Conservation (phyloP, 2,888 invertebrate genomes). For the Alcis repandata region DNA sequence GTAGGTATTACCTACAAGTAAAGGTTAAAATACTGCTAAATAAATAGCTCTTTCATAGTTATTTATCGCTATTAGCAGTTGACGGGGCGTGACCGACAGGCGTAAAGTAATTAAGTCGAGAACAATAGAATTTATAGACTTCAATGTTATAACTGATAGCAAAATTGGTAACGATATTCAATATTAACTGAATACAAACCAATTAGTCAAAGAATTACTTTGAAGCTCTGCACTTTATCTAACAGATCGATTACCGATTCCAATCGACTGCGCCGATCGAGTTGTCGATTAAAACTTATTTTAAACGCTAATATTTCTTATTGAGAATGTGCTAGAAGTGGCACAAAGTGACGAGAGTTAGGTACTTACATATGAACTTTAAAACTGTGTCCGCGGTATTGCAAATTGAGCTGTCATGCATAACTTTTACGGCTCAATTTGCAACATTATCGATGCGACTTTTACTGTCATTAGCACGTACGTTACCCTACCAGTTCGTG, state of each 20-base stretch:
- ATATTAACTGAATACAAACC: conserved; percentile 50
- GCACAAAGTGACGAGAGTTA: conserved; percentile 3
- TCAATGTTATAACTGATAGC: conserved; percentile 36
- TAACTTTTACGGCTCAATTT: too few relatives aligned
- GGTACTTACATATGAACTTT: background rate
- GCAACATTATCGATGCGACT: too few relatives aligned
- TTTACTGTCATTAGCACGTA: too few relatives aligned
- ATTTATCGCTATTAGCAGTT: conserved; percentile 35
- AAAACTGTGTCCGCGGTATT: too few relatives aligned
- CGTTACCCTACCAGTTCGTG: too few relatives aligned
- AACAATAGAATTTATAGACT: conserved; percentile 18
- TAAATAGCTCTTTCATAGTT: conserved; percentile 25
- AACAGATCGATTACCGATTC: conserved; percentile 47
- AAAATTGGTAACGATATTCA: conserved; percentile 49
- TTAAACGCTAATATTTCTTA: conserved; percentile 22
- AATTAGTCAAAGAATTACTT: conserved; percentile 58
- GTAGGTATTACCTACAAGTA: background rate
- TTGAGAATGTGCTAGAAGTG: conserved; percentile 35
- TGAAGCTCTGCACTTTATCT: conserved; percentile 49
- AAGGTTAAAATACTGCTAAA: conserved; percentile 8
- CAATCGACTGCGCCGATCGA: conserved; percentile 10
- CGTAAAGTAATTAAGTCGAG: conserved; percentile 23
- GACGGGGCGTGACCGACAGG: conserved; percentile 28
- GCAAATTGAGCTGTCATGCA: too few relatives aligned
- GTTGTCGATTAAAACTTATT: conserved; percentile 20